phyloP scores from a whole-genome alignment of 2,888 invertebrate genomes.

The Anagyrus pseudococci region DNA sequence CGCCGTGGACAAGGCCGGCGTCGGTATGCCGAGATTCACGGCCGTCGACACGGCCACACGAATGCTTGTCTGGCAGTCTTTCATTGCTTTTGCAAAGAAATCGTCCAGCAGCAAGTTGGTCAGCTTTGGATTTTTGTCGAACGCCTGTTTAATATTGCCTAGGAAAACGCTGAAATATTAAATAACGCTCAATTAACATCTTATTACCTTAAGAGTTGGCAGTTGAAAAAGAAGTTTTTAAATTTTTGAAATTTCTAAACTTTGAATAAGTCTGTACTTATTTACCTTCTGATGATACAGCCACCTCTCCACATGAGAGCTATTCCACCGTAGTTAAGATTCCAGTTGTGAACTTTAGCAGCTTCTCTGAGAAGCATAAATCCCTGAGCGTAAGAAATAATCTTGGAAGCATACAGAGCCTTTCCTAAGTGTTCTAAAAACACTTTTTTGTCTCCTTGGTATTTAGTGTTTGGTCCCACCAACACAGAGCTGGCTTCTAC shows the following conservation, averaged over 20 bases:
- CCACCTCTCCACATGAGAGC: conserved; percentile 99
- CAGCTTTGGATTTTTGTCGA: conserved; percentile 85
- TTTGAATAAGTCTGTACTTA: conserved; percentile 12
- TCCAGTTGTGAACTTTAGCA: conserved; percentile 90
- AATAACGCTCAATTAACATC: background rate
- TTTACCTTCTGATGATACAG: conserved; percentile 92
- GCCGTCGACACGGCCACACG: conserved; percentile 80
- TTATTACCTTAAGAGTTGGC: no score
- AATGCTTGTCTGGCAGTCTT: conserved; percentile 82
- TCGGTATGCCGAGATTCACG: conserved; percentile 85
- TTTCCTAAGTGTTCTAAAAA: conserved; percentile 86
- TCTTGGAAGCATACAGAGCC: conserved; percentile 96
- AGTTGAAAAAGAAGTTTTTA: no score
- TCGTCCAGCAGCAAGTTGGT: conserved; percentile 89
- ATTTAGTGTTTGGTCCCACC: conserved; percentile 71
- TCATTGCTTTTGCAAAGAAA: conserved; percentile 88
- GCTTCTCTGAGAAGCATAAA: conserved; percentile 95
- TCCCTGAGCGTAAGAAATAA: conserved; percentile 98
- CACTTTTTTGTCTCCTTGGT: conserved; percentile 75
- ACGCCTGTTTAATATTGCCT: conserved; percentile 92
- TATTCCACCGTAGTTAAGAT: conserved; percentile 95
- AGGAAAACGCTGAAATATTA: conserved; percentile 73
- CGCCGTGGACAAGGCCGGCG: conserved; percentile 92
- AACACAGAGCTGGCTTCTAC: conserved; percentile 78
- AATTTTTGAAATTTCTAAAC: background rate